Evolutionary conservation across 1,140 invertebrate species (phyloP).

Genomic region (Lordiphosa stackelbergi): DNA sequence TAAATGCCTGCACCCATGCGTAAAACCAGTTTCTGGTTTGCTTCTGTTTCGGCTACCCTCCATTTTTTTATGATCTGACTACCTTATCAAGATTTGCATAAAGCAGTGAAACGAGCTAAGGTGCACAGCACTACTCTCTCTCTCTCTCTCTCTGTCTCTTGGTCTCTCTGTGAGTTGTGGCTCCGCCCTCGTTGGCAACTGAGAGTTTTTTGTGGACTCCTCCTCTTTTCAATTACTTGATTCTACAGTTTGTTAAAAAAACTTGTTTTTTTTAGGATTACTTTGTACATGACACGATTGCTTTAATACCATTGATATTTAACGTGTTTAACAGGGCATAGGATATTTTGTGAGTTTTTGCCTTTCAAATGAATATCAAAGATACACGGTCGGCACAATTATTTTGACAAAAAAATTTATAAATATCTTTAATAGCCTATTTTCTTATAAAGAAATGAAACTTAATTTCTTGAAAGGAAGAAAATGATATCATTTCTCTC

Average conservation of each 20-base stretch:
- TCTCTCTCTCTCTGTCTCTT: not conserved
- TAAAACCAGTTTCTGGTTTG: slow-evolving; percentile 62
- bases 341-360: no score
- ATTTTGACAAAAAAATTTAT: no score
- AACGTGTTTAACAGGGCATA: no score
- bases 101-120: slow-evolving; percentile 3
- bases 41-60: slow-evolving; percentile 58
- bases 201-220: not conserved
- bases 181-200: slow-evolving; percentile 18
- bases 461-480: no score
- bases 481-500: no score
- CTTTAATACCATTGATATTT: no score
- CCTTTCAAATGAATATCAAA: no score
- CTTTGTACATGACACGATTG: no score
- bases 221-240: slow-evolving; percentile 9
- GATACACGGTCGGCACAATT: no score
- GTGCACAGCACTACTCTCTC: slow-evolving; percentile 6
- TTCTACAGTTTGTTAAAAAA: slow-evolving; percentile 3
- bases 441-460: no score
- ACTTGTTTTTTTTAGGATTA: slow-evolving; percentile 18
- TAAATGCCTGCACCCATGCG: slow-evolving; percentile 58
- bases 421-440: no score
- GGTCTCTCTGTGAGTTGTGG: not conserved
- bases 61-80: slow-evolving; percentile 44
- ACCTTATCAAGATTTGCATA: slow-evolving; percentile 53